phyloP scores from a whole-genome alignment of 2,888 invertebrate genomes.

The Drosophila sordidapex region DNA sequence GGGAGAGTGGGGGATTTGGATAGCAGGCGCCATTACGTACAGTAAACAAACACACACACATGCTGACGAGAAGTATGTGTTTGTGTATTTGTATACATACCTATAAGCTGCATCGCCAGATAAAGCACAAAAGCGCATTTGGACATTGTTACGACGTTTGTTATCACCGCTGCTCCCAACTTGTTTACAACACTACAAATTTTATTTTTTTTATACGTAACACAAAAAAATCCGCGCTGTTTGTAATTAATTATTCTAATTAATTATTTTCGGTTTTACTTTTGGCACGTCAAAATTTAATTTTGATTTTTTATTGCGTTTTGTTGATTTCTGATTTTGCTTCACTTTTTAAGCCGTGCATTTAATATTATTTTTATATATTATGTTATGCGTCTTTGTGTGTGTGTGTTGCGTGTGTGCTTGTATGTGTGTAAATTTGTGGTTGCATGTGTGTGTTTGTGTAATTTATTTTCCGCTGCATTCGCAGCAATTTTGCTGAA shows the following conservation, averaged over 20 bases:
- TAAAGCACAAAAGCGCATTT: constrained; percentile 63
- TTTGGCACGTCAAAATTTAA: constrained; percentile 61
- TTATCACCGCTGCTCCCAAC: constrained; percentile 46
- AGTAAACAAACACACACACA: constrained; percentile 15
- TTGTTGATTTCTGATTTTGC: background rate
- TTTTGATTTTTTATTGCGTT: background rate
- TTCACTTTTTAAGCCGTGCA: background rate
- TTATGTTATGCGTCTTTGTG: background rate
- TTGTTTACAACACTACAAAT: constrained; percentile 59
- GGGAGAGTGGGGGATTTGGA: constrained; percentile 2
- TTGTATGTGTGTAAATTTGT: constrained; percentile 28
- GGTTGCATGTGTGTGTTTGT: constrained; percentile 28
- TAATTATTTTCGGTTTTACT: constrained; percentile 30
- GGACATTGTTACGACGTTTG: constrained; percentile 55
- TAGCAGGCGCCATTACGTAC: constrained; percentile 31
- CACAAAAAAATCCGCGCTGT: constrained; percentile 30
- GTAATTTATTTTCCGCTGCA: constrained; percentile 55
- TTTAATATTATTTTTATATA: background rate
- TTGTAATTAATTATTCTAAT: constrained; percentile 10
- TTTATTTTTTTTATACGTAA: constrained; percentile 54
- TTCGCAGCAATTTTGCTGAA: constrained; percentile 60
- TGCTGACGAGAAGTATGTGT: constrained; percentile 11
- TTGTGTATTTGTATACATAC: constrained; percentile 57
- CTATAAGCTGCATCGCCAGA: constrained; percentile 66
- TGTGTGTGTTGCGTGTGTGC: constrained; percentile 25